phyloP scores from a whole-genome alignment of 2,113 vertebrate genomes.

The Lipotes vexillifer region DNA sequence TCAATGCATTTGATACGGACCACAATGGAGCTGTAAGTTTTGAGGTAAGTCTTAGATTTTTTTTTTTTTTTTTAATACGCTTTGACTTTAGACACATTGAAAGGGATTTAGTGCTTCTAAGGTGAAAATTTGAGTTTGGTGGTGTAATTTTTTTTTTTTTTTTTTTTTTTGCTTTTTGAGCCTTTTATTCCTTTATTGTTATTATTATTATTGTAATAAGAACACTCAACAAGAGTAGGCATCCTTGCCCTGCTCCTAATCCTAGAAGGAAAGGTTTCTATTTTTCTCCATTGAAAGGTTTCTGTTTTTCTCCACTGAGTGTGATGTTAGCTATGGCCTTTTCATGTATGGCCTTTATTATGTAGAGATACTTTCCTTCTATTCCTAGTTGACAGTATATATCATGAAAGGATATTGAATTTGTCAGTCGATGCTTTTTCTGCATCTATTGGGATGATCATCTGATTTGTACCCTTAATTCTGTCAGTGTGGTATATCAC shows the following conservation, averaged over 20 bases:
- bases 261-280: background rate
- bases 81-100: background rate
- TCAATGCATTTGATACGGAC: conserved; percentile 98
- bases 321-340: background rate
- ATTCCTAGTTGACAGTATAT: background rate
- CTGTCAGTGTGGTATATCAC: background rate
- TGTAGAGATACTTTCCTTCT: background rate
- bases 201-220: background rate
- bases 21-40: conserved; percentile 98
- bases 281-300: background rate
- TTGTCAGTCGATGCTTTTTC: background rate
- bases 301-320: background rate
- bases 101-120: background rate
- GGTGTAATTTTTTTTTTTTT: background rate
- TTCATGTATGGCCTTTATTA: background rate
- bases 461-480: background rate
- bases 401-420: background rate
- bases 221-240: background rate
- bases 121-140: background rate
- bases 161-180: background rate
- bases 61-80: background rate
- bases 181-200: background rate
- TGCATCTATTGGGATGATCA: background rate
- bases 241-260: background rate
- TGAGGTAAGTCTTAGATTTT: conserved; percentile 86